A percentile compares a stretch with the other conserved stretches of the same genome.
Conservation (phyloP, 2,888 invertebrate species). For the Caenorhabditis imperialis region DNA sequence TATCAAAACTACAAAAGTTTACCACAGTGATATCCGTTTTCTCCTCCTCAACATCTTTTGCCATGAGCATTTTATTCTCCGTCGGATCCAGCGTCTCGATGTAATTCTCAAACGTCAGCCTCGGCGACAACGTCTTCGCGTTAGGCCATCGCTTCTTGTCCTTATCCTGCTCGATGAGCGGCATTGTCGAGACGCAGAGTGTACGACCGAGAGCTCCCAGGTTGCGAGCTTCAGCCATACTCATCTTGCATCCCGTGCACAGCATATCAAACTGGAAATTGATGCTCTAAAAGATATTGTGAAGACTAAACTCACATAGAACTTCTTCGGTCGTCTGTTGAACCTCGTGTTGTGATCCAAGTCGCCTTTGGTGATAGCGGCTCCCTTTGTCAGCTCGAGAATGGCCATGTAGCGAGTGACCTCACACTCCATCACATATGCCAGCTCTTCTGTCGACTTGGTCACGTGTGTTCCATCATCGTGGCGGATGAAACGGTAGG, state of each 20-base stretch:
- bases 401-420: conserved; percentile 43
- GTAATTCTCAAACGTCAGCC: conserved; percentile 26
- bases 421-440: conserved; percentile 35
- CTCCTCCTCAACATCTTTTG: conserved; percentile 37
- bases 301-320: conserved; percentile 12
- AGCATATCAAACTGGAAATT: conserved; percentile 26
- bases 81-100: conserved; percentile 36
- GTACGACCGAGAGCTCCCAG: conserved; percentile 26
- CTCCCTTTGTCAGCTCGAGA: conserved; percentile 38
- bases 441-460: conserved; percentile 30
- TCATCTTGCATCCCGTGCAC: conserved; percentile 40
- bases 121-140: conserved; percentile 26
- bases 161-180: conserved; percentile 36
- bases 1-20: too few relatives aligned
- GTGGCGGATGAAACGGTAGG: conserved; percentile 27
- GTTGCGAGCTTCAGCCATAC: conserved; percentile 17
- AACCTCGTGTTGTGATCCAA: conserved; percentile 35
- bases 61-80: conserved; percentile 42
- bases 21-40: conserved; percentile 40
- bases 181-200: conserved; percentile 37
- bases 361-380: conserved; percentile 20
- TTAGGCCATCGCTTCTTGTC: conserved; percentile 39
- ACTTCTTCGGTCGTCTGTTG: conserved; percentile 8
- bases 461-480: conserved; percentile 20
- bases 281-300: neutral